Base-by-base conservation (phyloP, 2,888 invertebrate species). In the Macroteleia sp. region DNA sequence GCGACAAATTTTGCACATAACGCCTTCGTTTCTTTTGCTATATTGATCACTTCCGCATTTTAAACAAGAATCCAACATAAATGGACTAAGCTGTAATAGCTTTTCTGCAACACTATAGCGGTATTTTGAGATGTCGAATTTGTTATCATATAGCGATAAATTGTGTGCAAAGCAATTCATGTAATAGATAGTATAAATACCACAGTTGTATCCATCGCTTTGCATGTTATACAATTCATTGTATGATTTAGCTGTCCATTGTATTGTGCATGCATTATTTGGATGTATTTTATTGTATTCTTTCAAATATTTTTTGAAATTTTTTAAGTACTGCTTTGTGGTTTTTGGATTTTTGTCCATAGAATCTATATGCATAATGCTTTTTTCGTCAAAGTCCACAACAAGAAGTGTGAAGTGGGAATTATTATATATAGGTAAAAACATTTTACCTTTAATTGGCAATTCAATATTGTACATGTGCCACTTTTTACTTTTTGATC, bases 341-440 rank as follows among this genome's bases (percentile, higher is more conserved):
- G n/a, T n/a, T n/a, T n/a, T n/a, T n/a, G n/a, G n/a, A n/a, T n/a
- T n/a, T n/a, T n/a, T n/a, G n/a, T n/a, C n/a, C 3, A 57, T 9
- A 3, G 44, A 46, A 39, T 71, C 71, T 0, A 62, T 17, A n/a
- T 52, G 46, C 8, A 8, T 50, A 6, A 71, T 9, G 0, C 44
- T 44, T 19, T 28, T 10, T 1, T 19, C 16, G 1, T 71, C 46
- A 6, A 62, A 14, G 20, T 71, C 36, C 1, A 25, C 25, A 28
- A 44, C 17, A 22, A 62, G 8, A 10, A 71, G 30, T 3, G 46
- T 44, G 44, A 44, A 61, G 44, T 70, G 59, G 16, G n/a, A 16
- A 1, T 16, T 1, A n/a, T 12, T 42, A n/a, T 9, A 2, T 19
- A 39, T 28, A 1, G 71, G 71, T 46, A 71, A 46, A 0, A 71